Evolutionary conservation across 1,140 invertebrate genomes (phyloP).

Genomic region (Drosophila auraria): DNA sequence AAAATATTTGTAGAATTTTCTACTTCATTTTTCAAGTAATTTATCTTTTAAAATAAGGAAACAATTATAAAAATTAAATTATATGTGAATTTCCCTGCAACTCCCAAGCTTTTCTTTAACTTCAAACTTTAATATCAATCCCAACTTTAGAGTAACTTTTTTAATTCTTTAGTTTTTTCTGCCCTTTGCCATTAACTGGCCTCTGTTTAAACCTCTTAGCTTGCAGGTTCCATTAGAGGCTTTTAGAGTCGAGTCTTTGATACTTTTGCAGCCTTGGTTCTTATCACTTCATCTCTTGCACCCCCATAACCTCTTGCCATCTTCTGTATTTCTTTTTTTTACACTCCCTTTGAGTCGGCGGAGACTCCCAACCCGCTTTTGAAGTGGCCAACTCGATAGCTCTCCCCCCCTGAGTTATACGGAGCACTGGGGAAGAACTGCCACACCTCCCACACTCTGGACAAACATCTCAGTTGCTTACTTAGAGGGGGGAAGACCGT

Average conservation of each 20-base stretch:
- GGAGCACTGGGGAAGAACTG: neutral
- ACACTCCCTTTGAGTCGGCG: conserved; percentile 6
- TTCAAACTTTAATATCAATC: neutral
- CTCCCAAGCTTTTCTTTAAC: neutral
- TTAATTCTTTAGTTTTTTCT: neutral
- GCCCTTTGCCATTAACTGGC: neutral
- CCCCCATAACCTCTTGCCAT: neutral
- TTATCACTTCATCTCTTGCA: conserved; percentile 38
- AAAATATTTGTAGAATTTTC: neutral
- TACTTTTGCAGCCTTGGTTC: conserved; percentile 27
- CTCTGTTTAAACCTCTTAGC: conserved; percentile 18
- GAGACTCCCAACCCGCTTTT: conserved; percentile 9
- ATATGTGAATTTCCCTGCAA: neutral
- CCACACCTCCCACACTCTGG: neutral
- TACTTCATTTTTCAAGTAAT: neutral
- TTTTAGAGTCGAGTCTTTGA: conserved; percentile 21
- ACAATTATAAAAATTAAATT: no score
- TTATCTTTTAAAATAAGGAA: neutral
- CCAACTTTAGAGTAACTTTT: neutral
- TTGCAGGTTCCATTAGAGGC: conserved; percentile 30
- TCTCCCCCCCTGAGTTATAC: neutral
- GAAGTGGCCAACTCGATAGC: conserved; percentile 26
- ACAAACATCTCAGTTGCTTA: conserved; percentile 26
- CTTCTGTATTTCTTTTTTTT: neutral
- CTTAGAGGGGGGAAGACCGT: conserved; percentile 30